Base-by-base conservation (phyloP, 2,888 invertebrate species). In the Agonopterix arenella region DNA sequence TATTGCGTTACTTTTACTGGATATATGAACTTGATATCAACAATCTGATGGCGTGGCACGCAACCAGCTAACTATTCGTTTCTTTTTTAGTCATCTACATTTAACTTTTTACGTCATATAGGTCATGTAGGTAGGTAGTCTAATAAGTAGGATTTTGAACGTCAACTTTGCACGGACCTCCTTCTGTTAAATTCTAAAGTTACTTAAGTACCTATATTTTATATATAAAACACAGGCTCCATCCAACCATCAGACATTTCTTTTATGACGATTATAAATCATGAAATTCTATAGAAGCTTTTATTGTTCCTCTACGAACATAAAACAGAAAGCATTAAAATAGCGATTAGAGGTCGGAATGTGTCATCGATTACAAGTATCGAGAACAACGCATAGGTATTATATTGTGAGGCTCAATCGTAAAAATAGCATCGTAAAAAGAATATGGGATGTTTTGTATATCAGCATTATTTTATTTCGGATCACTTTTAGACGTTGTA, bases 321-420 rank as follows among this genome's bases (percentile, higher is more conserved):
- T 74, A 73, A 75, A 76, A 73, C 66, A 64, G 64, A 71, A 63
- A 66, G 59, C 70, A 69, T 70, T 71, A 71, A 73, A 75, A 74
- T 66, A 58, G 63, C 64, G 66, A 70, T 74, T 68, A 68, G 60
- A 65, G 70, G 61, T 66, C 64, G 70, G 66, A 68, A 65, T 72
- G 66, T 70, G 61, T 70, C 66, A 64, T 74, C 69, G 70, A 67
- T 63, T 63, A 63, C 53, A 53, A 56, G 56, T 54, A 59, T 58
- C 53, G 57, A 54, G 54, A 54, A 55, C n/a, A 40, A n/a, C 40
- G 40, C 40, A 40, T 9, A 28, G 28, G 18, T 18, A 28, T 28
- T 28, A 28, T 28, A 28, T 7, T 51, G 60, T 59, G 47, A 49
- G 53, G 56, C 36, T 36, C 2, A 65, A 58, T 66, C 66, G 61